Evolutionary conservation across 2,797 vertebrate species (phyloP).

Genomic region (Oreochromis grahami): DNA sequence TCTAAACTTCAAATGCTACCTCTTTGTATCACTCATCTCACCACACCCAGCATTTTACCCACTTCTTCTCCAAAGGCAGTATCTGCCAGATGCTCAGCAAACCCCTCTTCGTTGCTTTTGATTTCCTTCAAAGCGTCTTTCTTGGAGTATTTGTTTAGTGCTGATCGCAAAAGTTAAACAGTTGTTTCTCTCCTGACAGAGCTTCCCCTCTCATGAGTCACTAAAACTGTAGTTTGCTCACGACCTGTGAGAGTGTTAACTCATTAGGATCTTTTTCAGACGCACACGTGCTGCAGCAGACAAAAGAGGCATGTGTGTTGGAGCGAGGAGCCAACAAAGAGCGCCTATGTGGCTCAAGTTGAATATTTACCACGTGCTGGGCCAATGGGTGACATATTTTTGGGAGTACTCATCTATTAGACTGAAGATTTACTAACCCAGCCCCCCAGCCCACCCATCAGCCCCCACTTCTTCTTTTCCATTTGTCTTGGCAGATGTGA

Average conservation of each 20-base stretch:
- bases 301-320: constrained; percentile 30
- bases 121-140: background rate
- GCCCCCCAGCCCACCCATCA: background rate
- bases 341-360: constrained; percentile 49
- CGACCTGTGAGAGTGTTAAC: background rate
- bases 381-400: constrained; percentile 75
- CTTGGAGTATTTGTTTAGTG: background rate
- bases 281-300: constrained; percentile 9
- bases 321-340: constrained; percentile 42
- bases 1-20: background rate
- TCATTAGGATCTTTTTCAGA: constrained; percentile 18
- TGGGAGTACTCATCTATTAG: constrained; percentile 71
- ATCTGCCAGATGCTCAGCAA: constrained; percentile 27
- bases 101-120: background rate
- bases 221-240: constrained; percentile 2
- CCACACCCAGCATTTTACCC: constrained; percentile 16
- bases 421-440: constrained; percentile 70
- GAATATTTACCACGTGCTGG: constrained; percentile 65
- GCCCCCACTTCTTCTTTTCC: constrained; percentile 56
- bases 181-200: background rate
- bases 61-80: background rate
- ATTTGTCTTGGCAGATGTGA: constrained; percentile 82
- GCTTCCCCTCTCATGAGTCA: background rate
- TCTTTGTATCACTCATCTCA: background rate
- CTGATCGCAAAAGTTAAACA: constrained; percentile 11